Base-by-base conservation (phyloP, 2,888 invertebrate species). In the Coleophora flavipennella region DNA sequence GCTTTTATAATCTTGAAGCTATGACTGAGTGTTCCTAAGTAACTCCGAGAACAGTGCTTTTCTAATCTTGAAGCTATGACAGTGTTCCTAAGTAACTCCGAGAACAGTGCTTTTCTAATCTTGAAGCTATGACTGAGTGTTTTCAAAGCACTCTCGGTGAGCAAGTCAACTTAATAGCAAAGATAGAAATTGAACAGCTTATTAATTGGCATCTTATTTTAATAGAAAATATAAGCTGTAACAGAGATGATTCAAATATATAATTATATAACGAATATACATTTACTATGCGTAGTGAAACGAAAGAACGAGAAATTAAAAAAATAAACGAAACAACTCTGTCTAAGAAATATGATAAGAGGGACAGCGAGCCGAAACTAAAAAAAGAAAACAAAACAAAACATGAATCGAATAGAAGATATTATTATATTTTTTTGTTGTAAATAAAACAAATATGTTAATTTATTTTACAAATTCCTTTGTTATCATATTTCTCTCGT, bases 401-500 rank as follows among this genome's bases (percentile, higher is more conserved):
- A 34, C 4, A 29, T 20, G 26, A 13, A 13, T 44, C 42, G 53
- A 51, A 53, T 52, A 58, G 55, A 64, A 61, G 67, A 67, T 67
- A 67, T 65, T 67, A 60, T 62, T 60, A 55, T 55, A 20, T 20
- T 4, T 20, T 20, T 59, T 57, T 54, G 55, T 53, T 67, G 67
- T 63, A 79, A 83, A 84, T 83, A 81, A 84, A 83, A 84, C 84
- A 79, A 83, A 79, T 83, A 78, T 65, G 76, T 83, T 80, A 84
- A 80, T 84, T 83, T 79, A 81, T 83, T 83, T 80, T 80, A 81
- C 76, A 83, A 83, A 81, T 80, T 80, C 78, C 77, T 81, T 78
- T 77, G 81, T 81, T 83, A 83, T 83, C 83, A 83, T 84, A 80
- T 83, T 83, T 80, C 83, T 84, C 81, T 83, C 76, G 70, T 81